Evolutionary conservation across 2,888 invertebrate genomes (phyloP).

Genomic region (Isotomurus palustris): DNA sequence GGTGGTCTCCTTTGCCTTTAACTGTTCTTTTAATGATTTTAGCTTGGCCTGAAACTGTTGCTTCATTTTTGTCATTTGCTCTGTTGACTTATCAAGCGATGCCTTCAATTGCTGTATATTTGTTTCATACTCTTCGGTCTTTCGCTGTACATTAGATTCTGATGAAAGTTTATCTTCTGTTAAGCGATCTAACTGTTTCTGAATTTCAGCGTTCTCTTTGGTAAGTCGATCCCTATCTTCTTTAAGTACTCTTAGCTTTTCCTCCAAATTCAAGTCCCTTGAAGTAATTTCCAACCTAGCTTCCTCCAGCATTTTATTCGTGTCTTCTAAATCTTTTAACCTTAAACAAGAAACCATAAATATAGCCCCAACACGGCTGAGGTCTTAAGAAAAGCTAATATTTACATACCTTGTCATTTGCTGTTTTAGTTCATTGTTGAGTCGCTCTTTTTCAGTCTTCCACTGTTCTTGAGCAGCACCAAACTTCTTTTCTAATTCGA

Average conservation of each 20-base stretch:
- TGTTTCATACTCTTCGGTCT: conserved; percentile 2
- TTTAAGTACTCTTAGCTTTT: conserved; percentile 47
- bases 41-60: conserved; percentile 53
- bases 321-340: conserved; percentile 17
- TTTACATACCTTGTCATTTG: conserved; percentile 17
- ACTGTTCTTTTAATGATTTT: conserved; percentile 18
- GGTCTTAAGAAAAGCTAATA: not conserved
- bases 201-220: conserved; percentile 34
- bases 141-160: not conserved
- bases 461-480: conserved; percentile 28
- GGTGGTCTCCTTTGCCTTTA: not conserved
- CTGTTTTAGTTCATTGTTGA: conserved; percentile 22
- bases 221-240: conserved; percentile 18
- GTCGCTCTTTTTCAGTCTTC: conserved; percentile 28
- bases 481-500: conserved; percentile 33
- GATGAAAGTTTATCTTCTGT: not conserved
- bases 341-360: not conserved
- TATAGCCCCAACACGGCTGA: not conserved
- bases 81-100: conserved; percentile 47
- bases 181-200: conserved; percentile 61
- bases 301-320: conserved; percentile 20
- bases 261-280: conserved; percentile 14
- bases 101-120: not conserved
- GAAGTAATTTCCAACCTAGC: conserved; percentile 18
- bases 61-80: conserved; percentile 70